Conservation (phyloP, 2,888 invertebrate species). For the Neelides folsomi region DNA sequence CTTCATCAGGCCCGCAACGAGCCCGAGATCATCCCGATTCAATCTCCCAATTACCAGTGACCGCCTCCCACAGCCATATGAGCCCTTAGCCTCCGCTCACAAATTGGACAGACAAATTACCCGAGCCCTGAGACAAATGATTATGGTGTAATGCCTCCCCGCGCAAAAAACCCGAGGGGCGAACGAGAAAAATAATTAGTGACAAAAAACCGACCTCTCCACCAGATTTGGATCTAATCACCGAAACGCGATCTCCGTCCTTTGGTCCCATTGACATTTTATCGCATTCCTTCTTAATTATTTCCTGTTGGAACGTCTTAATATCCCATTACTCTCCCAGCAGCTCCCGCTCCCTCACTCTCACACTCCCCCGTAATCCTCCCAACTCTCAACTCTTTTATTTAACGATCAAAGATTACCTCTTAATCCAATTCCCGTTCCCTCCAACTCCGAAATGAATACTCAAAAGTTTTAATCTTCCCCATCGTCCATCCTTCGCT, state of each 20-base stretch:
- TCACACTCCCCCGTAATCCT: not conserved
- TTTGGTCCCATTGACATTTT: constrained; percentile 29
- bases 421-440: too few relatives aligned
- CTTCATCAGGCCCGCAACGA: not conserved
- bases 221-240: constrained; percentile 19
- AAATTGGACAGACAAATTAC: constrained; percentile 34
- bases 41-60: not conserved
- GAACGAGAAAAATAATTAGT: constrained; percentile 29
- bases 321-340: constrained; percentile 24
- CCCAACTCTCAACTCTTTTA: too few relatives aligned
- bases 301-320: constrained; percentile 31
- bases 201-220: constrained; percentile 6
- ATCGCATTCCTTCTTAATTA: constrained; percentile 33
- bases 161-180: too few relatives aligned
- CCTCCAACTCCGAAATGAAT: too few relatives aligned
- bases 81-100: constrained; percentile 30
- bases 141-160: constrained; percentile 25
- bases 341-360: constrained; percentile 2
- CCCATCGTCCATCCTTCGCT: not conserved
- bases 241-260: constrained; percentile 14
- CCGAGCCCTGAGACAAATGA: constrained; percentile 32
- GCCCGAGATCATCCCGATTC: not conserved
- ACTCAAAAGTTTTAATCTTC: too few relatives aligned
- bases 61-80: constrained; percentile 14
- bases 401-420: too few relatives aligned